Percentiles rank a stretch among this genome's conserved stretches.
Conservation (phyloP, 2,888 invertebrate genomes). For the Hyles lineata region DNA sequence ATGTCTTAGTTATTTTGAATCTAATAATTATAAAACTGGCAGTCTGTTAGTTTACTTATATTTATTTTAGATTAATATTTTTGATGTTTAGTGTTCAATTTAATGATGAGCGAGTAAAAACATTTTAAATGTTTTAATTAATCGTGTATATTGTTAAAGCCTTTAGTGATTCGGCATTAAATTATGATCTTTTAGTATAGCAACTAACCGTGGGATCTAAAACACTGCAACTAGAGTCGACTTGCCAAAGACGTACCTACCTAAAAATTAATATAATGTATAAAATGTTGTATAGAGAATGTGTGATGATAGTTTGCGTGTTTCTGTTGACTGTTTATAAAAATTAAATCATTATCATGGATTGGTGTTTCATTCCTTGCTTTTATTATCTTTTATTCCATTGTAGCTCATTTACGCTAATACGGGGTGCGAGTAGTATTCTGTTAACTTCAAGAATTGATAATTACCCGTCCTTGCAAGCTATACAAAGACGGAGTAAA, state of each 20-base stretch:
- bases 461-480: no score
- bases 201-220: constrained; percentile 26
- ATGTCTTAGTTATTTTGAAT: constrained; percentile 47
- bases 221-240: constrained; percentile 53
- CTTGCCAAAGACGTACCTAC: constrained; percentile 72
- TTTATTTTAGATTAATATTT: constrained; percentile 31
- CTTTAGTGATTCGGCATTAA: constrained; percentile 12
- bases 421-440: no score
- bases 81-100: constrained; percentile 4
- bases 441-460: no score
- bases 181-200: constrained; percentile 25
- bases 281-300: constrained; percentile 61
- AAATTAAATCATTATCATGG: constrained; percentile 60
- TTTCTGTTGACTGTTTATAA: constrained; percentile 78
- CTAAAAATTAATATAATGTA: constrained; percentile 54
- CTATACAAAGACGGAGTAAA: background rate
- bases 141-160: constrained; percentile 2
- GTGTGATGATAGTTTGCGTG: constrained; percentile 63
- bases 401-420: no score
- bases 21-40: constrained; percentile 36
- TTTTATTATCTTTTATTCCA: background rate
- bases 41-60: constrained; percentile 30
- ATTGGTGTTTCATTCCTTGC: constrained; percentile 37
- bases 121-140: constrained; percentile 7
- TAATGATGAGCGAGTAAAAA: constrained; percentile 13